Percentiles rank a stretch among this genome's conserved stretches.
Conservation (phyloP, 2,888 invertebrate species). For the Dexiosoma caninum region DNA sequence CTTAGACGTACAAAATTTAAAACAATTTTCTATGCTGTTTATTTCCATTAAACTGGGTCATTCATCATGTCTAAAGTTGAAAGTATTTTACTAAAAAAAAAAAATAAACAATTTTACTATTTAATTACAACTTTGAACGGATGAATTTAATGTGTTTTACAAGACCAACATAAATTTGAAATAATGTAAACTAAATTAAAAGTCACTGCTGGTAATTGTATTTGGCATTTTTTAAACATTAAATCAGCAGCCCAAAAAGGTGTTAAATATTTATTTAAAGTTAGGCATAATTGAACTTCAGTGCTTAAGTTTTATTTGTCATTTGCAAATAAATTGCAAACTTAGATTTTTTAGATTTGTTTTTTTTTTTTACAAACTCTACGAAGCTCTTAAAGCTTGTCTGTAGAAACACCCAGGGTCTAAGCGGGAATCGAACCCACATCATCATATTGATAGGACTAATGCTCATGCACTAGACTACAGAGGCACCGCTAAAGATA, state of each 20-base stretch:
- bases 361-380: no score
- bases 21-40: conserved; percentile 5
- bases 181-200: neutral
- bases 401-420: no score
- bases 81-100: neutral
- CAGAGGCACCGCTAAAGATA: no score
- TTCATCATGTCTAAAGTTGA: conserved; percentile 31
- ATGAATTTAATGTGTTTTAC: conserved; percentile 1
- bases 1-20: neutral
- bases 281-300: no score
- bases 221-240: neutral
- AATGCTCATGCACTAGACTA: no score
- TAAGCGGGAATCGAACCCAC: no score
- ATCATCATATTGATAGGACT: no score
- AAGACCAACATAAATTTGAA: neutral
- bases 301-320: no score
- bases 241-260: neutral
- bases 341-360: no score
- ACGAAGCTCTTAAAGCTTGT: no score
- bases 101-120: conserved; percentile 3
- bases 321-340: no score
- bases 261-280: neutral
- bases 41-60: conserved; percentile 31
- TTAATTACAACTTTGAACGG: conserved; percentile 45
- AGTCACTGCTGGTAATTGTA: neutral